Percentiles rank a stretch among this genome's conserved stretches.
These are phyloP conservation scores for Dasypolia templi DNA, from an alignment of 2,888 invertebrate genomes.

Conservation along the genomic window DNA sequence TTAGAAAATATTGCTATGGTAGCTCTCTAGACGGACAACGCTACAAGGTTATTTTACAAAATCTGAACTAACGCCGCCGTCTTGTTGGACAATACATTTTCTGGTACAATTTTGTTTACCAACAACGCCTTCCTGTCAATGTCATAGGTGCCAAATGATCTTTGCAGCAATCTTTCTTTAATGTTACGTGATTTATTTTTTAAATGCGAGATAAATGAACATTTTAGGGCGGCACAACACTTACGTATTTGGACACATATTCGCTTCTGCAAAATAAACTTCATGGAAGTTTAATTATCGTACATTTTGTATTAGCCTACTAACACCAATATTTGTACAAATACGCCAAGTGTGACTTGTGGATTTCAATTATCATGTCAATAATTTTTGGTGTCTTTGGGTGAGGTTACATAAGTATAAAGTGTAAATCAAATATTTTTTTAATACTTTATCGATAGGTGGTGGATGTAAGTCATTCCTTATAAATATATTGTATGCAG, in stretches of 20 bases:
- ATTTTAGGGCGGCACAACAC: not conserved
- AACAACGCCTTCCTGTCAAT: not conserved
- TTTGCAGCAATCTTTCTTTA: not conserved
- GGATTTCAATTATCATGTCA: conserved; percentile 11
- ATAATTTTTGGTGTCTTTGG: conserved; percentile 34
- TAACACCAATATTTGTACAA: not conserved
- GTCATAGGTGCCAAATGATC: not conserved
- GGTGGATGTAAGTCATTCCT: conserved; percentile 70
- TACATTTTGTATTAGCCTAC: not conserved
- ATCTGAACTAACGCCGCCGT: not conserved
- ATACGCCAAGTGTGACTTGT: conserved; percentile 9
- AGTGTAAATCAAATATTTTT: conserved; percentile 50
- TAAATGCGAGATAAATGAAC: conserved; percentile 23
- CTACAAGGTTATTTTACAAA: not conserved
- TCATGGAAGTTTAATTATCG: not conserved
- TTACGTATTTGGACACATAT: conserved; percentile 1
- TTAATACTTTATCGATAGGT: conserved; percentile 58
- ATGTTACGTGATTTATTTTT: conserved; percentile 26
- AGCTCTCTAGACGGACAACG: conserved; percentile 28
- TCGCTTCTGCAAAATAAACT: not conserved
- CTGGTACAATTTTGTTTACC: not conserved
- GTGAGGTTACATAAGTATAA: conserved; percentile 37
- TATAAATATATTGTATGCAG: conserved; percentile 45
- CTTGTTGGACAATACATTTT: not conserved
- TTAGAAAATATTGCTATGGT: conserved; percentile 19